A percentile compares a stretch with the other conserved stretches of the same genome.
Conservation (phyloP, 2,888 invertebrate genomes). For the Pheosia tremula region DNA sequence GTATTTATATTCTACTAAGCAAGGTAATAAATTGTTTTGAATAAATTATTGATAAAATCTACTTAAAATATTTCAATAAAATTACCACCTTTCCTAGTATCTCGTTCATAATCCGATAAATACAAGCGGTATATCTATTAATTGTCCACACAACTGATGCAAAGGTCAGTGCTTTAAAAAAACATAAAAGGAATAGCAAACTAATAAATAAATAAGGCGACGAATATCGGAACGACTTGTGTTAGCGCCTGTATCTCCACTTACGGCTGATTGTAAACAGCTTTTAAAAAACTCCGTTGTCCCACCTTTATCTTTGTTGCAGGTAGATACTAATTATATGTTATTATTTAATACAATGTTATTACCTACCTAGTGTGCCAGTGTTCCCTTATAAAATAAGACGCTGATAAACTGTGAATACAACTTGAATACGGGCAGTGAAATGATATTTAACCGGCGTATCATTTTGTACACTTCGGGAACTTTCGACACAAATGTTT, state of each 20-base stretch:
- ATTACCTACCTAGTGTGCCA: slow-evolving; percentile 71
- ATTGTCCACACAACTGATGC: slow-evolving; percentile 13
- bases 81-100: neutral
- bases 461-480: slow-evolving; percentile 57
- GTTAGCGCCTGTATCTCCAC: slow-evolving; percentile 67
- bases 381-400: slow-evolving; percentile 60
- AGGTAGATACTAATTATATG: slow-evolving; percentile 80
- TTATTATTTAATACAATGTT: slow-evolving; percentile 81
- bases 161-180: slow-evolving; percentile 5
- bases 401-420: slow-evolving; percentile 64
- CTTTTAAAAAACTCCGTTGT: slow-evolving; percentile 77
- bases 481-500: slow-evolving; percentile 57
- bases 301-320: slow-evolving; percentile 77
- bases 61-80: neutral
- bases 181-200: slow-evolving; percentile 5
- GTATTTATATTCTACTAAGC: too few species aligned
- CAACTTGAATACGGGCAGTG: slow-evolving; percentile 48
- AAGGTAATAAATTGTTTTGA: too few species aligned
- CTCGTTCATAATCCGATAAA: neutral
- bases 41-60: too few species aligned
- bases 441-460: slow-evolving; percentile 62
- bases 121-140: neutral
- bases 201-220: slow-evolving; percentile 21
- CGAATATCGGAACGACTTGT: slow-evolving; percentile 38
- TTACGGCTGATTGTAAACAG: slow-evolving; percentile 77